Conservation (phyloP, 2,113 vertebrate species). For the Etheostoma spectabile region DNA sequence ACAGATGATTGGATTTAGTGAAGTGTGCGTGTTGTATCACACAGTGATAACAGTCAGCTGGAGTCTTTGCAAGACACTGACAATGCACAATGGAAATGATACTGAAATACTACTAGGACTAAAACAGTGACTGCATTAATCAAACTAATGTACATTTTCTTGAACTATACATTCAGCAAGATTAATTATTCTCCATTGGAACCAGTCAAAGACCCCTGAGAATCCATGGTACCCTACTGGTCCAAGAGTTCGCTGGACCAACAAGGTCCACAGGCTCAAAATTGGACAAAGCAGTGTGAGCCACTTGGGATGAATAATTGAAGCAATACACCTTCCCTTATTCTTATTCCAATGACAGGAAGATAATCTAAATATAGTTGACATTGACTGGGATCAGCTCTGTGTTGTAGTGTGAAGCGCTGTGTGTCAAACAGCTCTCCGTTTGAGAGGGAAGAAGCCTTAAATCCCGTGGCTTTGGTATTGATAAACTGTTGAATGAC, state of each 20-base stretch:
- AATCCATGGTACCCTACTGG: not conserved
- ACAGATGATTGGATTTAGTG: too few relatives aligned
- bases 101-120: not conserved
- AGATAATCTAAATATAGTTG: slow-evolving; percentile 15
- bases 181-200: not conserved
- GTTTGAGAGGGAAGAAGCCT: slow-evolving; percentile 30
- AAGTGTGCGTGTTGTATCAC: too few relatives aligned
- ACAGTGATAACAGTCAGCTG: not conserved
- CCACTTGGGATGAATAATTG: not conserved
- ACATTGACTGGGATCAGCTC: too few relatives aligned
- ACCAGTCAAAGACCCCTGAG: too few relatives aligned
- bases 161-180: not conserved
- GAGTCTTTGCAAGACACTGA: not conserved
- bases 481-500: slow-evolving; percentile 69
- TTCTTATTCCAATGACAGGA: not conserved
- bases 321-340: not conserved
- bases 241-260: too few relatives aligned
- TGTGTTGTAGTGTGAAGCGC: too few relatives aligned
- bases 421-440: too few relatives aligned
- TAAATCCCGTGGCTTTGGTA: slow-evolving; percentile 41
- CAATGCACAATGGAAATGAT: not conserved
- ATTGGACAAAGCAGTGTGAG: not conserved
- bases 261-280: not conserved
- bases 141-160: not conserved
- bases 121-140: not conserved